Percentiles rank a stretch among this genome's conserved stretches.
These are phyloP conservation scores for Balaeniceps rex DNA, from an alignment of 2,113 vertebrate genomes.

Conservation along the genomic window DNA sequence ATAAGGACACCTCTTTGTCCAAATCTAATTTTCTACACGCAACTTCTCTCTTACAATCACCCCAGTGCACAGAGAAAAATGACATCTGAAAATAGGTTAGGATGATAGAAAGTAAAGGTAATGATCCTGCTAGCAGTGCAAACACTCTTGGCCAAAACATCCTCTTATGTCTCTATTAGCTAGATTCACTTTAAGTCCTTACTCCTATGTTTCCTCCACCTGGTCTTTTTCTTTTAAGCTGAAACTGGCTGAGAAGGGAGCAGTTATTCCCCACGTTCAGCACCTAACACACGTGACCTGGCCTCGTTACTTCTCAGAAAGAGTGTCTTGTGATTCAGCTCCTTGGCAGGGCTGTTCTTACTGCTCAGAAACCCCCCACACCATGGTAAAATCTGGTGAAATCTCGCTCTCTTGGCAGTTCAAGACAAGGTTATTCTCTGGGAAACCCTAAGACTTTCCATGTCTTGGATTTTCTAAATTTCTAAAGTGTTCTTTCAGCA, in stretches of 20 bases:
- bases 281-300: rapidly evolving
- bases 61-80: neutral
- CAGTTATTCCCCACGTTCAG: neutral
- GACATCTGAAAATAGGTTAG: neutral
- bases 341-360: neutral
- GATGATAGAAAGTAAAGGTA: neutral
- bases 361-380: neutral
- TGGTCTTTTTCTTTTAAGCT: neutral
- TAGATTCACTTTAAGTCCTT: neutral
- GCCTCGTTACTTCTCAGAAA: neutral
- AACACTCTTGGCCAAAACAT: neutral
- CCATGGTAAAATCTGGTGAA: neutral
- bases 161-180: neutral
- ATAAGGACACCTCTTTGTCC: neutral
- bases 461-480: neutral
- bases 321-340: neutral
- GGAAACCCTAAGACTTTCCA: neutral
- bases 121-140: neutral
- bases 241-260: neutral
- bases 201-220: neutral
- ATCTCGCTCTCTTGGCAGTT: neutral
- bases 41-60: neutral
- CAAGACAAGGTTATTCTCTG: neutral
- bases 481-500: neutral
- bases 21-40: neutral